Percentiles rank a stretch among this genome's conserved stretches.
These are phyloP conservation scores for Cynopterus brachyotis DNA, from an alignment of 2,113 vertebrate genomes.

Conservation along the genomic window DNA sequence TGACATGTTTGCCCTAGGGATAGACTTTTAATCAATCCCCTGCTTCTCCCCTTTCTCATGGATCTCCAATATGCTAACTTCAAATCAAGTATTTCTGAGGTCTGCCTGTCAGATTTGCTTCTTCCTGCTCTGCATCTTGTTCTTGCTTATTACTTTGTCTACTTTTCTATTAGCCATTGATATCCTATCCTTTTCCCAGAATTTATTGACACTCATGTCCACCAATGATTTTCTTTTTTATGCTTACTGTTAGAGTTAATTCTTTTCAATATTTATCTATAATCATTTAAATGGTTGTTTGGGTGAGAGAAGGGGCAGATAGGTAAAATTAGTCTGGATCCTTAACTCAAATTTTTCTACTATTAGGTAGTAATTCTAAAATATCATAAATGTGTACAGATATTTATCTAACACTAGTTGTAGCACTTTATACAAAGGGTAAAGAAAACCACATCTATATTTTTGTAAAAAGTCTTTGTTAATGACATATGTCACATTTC, in stretches of 20 bases:
- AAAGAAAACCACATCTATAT: not conserved
- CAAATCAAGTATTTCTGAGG: not conserved
- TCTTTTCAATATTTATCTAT: not conserved
- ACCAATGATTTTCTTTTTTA: not conserved
- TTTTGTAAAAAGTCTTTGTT: not conserved
- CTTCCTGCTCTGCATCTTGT: not conserved
- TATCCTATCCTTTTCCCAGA: not conserved
- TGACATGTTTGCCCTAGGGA: not conserved
- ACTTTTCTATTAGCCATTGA: not conserved
- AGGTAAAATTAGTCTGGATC: not conserved
- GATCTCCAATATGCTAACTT: not conserved
- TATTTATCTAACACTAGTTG: not conserved
- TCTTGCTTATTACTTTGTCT: not conserved
- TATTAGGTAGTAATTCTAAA: not conserved
- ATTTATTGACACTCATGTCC: not conserved
- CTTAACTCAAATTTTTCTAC: not conserved
- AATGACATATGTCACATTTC: not conserved
- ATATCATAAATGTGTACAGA: not conserved
- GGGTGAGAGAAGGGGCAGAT: not conserved
- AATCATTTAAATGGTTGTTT: not conserved
- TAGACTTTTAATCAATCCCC: not conserved
- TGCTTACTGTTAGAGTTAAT: not conserved
- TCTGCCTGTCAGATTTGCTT: not conserved
- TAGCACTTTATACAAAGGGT: not conserved
- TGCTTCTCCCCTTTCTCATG: not conserved